phyloP scores from a whole-genome alignment of 2,797 vertebrate species.

The Peromyscus attwateri region DNA sequence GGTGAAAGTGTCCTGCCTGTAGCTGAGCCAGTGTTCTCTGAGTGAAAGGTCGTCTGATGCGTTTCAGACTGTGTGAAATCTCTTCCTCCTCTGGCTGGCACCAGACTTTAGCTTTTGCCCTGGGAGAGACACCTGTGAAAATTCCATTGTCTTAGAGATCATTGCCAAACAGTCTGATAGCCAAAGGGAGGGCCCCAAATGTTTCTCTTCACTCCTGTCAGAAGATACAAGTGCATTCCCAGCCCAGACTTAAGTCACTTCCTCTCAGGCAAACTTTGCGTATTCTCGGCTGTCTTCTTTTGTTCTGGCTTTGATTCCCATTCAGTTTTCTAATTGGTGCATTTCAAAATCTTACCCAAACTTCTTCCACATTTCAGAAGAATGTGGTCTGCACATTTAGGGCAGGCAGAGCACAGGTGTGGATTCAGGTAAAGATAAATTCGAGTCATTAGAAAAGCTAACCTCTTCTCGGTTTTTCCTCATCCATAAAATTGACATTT shows the following conservation, averaged over 20 bases:
- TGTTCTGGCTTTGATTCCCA: neutral
- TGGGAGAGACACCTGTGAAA: neutral
- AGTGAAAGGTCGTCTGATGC: neutral
- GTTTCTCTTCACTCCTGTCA: neutral
- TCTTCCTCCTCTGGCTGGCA: neutral
- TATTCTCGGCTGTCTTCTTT: neutral
- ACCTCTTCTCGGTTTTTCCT: neutral
- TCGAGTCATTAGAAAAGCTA: neutral
- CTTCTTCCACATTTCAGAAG: neutral
- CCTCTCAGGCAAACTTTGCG: neutral
- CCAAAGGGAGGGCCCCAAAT: neutral
- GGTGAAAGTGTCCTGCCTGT: neutral
- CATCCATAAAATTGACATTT: neutral
- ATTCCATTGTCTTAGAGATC: neutral
- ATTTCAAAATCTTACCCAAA: conserved; percentile 1
- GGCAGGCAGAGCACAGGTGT: neutral
- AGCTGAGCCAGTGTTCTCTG: neutral
- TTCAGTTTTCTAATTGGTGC: neutral
- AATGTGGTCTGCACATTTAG: neutral
- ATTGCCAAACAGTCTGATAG: neutral
- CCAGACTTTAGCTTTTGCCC: neutral
- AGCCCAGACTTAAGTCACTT: neutral
- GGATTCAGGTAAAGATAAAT: neutral
- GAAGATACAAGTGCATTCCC: neutral
- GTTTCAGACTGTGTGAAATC: neutral